Base-by-base conservation (phyloP, 2,888 invertebrate genomes). In the Agriopis aurantiaria region DNA sequence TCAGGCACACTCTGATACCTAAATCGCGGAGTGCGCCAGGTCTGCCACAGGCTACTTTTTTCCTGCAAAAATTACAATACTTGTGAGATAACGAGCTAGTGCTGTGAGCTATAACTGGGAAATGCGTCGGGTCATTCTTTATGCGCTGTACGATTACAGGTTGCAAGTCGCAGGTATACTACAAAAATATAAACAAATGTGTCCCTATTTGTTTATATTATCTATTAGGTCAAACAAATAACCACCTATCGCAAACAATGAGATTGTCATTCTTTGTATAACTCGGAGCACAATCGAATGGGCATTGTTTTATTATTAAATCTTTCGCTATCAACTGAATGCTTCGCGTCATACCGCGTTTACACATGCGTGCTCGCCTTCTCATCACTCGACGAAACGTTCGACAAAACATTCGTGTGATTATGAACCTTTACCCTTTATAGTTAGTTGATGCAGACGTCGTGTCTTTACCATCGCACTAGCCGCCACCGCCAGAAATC, bases 241-340 rank as follows among this genome's bases (percentile, higher is more conserved):
- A 43, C 56, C 14, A 12, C 11, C 17, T 8, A 23, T 53, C 7
- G 10, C 51, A 67, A 61, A 63, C 68, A 58, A 58, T 63, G 14
- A 46, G 52, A 52, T 63, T 58, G 52, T 41, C 23, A n/a, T 51
- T 65, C 58, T 48, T 72, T 60, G 69, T 65, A 69, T 70, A 53
- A 64, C 63, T 53, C 53, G 23, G 60, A 40, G 41, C 51, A 58
- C 66, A 56, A 62, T 57, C 11, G 57, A 57, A 12, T 40, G 14
- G 33, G 63, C 33, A 61, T 63, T 72, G 73, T 74, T 72, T 65
- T 58, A 53, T 66, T 11, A 45, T 53, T 43, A n/a, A 53, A 49
- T 33, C 7, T 59, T 49, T 64, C 51, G 48, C 59, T 17, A 8
- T 60, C 3, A 9, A 14, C 10, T 49, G 63, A 69, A 71, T 73